These are phyloP conservation scores for Laspeyria flexula DNA, from an alignment of 2,888 invertebrate species.

Conservation along the genomic window DNA sequence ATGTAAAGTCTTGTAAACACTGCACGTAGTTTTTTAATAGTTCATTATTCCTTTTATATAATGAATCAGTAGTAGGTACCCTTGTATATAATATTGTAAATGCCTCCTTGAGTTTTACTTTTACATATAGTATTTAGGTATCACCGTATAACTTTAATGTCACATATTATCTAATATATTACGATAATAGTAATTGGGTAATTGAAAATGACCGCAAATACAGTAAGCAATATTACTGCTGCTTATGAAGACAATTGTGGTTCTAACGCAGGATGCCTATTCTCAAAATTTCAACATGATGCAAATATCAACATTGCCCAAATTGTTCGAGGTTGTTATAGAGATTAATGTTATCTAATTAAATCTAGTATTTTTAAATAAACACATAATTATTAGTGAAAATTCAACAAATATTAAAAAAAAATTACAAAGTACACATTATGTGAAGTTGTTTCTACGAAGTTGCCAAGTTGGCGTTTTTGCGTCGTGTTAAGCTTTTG, in stretches of 20 bases:
- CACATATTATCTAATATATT: not conserved
- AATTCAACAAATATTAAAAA: too few species aligned
- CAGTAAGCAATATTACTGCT: not conserved
- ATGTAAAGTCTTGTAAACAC: slow-evolving; percentile 10
- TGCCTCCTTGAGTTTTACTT: not conserved
- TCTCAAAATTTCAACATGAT: too few species aligned
- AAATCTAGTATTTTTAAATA: too few species aligned
- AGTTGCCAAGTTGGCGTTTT: too few species aligned
- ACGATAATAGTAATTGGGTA: not conserved
- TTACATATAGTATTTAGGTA: not conserved
- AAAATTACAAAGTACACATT: too few species aligned
- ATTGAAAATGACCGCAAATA: not conserved
- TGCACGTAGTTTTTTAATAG: slow-evolving; percentile 9
- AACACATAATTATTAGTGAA: too few species aligned
- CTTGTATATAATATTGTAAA: slow-evolving; percentile 15
- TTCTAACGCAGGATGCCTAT: too few species aligned
- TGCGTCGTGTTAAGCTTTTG: too few species aligned
- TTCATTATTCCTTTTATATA: slow-evolving; percentile 2
- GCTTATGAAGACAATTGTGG: not conserved
- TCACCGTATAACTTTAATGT: not conserved
- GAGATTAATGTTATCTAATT: too few species aligned
- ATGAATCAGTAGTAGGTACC: slow-evolving; percentile 3
- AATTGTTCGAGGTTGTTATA: too few species aligned
- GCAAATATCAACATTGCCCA: too few species aligned
- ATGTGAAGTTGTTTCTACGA: too few species aligned